Conservation (phyloP, 2,888 invertebrate genomes). For the Eupithecia subfuscata region DNA sequence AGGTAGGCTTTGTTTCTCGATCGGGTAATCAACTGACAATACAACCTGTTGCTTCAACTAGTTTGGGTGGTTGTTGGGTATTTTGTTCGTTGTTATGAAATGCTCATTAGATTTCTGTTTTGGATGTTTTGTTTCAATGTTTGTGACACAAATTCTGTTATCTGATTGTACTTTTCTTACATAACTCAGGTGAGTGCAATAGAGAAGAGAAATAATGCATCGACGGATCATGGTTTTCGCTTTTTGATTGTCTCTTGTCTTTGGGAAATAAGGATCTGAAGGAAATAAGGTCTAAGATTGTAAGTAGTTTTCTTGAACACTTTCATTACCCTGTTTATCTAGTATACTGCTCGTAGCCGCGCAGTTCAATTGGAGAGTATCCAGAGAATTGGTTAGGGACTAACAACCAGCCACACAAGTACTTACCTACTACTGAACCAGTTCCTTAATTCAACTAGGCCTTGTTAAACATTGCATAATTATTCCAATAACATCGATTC, state of each 20-base stretch:
- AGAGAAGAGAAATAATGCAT: neutral
- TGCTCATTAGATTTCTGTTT: neutral
- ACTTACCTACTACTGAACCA: neutral
- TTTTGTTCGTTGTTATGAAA: neutral
- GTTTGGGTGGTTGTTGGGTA: conserved; percentile 1
- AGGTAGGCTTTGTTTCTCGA: conserved; percentile 58
- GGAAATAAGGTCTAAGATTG: too few relatives aligned
- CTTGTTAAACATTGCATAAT: conserved; percentile 1
- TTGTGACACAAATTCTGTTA: neutral
- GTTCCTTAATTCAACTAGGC: neutral
- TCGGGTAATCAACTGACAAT: conserved; percentile 45
- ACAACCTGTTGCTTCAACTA: conserved; percentile 45
- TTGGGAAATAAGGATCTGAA: neutral
- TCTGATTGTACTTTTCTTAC: neutral
- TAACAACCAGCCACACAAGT: neutral
- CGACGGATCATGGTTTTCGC: neutral
- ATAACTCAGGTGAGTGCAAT: neutral
- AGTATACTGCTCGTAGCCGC: too few relatives aligned
- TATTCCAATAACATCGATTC: conserved; percentile 28
- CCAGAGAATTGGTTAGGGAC: neutral
- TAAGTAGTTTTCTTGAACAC: neutral
- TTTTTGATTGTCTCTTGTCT: neutral
- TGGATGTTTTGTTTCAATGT: neutral
- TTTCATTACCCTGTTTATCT: too few relatives aligned
- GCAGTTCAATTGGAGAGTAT: too few relatives aligned